These are phyloP conservation scores for Temnothorax longispinosus DNA, from an alignment of 1,140 invertebrate genomes.

Conservation along the genomic window DNA sequence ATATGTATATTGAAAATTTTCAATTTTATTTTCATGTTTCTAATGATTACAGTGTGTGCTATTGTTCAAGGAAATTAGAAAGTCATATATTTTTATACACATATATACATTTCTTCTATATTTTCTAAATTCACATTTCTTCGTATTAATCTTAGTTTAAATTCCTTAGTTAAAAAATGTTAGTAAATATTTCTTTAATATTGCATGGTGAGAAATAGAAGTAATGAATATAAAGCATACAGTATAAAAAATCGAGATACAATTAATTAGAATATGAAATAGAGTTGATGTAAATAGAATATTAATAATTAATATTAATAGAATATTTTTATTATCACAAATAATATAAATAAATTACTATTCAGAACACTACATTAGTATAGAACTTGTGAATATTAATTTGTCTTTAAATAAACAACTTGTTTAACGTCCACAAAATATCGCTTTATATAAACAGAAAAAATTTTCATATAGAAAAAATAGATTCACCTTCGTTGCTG, in stretches of 20 bases:
- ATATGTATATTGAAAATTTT: neutral
- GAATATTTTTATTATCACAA: neutral
- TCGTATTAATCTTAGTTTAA: neutral
- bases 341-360: neutral
- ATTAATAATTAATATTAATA: too few species aligned
- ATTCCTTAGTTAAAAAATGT: neutral
- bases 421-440: neutral
- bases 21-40: neutral
- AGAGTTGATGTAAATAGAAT: too few species aligned
- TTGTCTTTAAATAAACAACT: neutral
- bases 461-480: neutral
- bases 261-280: neutral
- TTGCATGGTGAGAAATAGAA: neutral
- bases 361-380: too few species aligned
- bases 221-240: neutral
- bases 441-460: neutral
- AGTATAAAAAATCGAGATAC: neutral
- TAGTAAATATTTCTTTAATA: neutral
- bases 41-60: neutral
- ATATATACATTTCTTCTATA: neutral
- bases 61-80: neutral
- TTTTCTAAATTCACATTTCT: neutral
- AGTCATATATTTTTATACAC: neutral
- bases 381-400: neutral
- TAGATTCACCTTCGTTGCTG: neutral